phyloP scores from a whole-genome alignment of 2,888 invertebrate genomes.

The Epinotia bilunana region DNA sequence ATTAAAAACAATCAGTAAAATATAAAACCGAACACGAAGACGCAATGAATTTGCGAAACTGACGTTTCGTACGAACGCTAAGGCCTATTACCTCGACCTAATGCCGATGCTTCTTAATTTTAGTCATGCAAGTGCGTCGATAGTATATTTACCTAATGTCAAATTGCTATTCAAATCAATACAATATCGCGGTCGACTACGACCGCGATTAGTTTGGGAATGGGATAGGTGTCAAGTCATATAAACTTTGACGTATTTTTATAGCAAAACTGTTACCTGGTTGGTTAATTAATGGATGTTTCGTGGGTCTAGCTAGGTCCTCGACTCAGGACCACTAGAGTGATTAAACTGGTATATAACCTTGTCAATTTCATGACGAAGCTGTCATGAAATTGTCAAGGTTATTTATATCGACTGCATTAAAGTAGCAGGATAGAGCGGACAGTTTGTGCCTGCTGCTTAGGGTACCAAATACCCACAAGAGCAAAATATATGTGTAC shows the following conservation, averaged over 20 bases:
- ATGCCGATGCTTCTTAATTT: background rate
- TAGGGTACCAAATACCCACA: background rate
- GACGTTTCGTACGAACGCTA: background rate
- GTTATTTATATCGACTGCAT: background rate
- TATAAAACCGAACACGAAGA: slow-evolving; percentile 2
- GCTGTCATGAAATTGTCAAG: background rate
- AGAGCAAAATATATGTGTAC: too few species aligned
- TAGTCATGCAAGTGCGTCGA: background rate
- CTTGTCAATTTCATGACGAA: background rate
- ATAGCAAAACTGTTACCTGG: too few species aligned
- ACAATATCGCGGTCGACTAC: too few species aligned
- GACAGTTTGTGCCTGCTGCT: background rate
- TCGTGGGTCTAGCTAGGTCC: background rate
- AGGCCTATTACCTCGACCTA: too few species aligned
- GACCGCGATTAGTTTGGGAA: too few species aligned
- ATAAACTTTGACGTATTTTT: too few species aligned
- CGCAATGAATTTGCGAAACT: background rate
- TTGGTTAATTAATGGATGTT: background rate
- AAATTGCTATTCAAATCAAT: too few species aligned
- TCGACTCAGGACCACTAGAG: background rate
- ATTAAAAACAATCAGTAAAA: slow-evolving; percentile 5
- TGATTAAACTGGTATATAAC: background rate
- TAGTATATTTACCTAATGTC: too few species aligned
- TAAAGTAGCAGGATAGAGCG: background rate
- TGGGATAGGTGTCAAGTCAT: too few species aligned